Conservation (phyloP, 1,140 invertebrate genomes). For the Zophobas atratus region DNA sequence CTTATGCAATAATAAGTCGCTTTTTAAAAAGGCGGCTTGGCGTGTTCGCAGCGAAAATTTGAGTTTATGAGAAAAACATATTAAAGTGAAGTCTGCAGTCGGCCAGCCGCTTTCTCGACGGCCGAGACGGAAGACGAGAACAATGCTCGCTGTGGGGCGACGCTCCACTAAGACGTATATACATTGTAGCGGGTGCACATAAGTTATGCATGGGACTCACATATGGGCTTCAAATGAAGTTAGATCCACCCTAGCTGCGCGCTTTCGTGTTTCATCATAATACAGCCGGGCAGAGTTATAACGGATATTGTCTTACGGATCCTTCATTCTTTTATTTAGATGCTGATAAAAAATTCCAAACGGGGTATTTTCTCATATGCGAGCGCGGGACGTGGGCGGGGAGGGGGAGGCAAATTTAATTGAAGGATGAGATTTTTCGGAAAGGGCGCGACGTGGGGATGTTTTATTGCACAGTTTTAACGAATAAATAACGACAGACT, state of each 20-base stretch:
- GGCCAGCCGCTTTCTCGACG: constrained; percentile 23
- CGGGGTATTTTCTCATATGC: constrained; percentile 3
- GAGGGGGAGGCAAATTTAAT: constrained; percentile 13
- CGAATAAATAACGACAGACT: no score
- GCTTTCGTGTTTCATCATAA: constrained; percentile 52
- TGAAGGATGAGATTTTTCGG: background rate
- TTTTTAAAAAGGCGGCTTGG: constrained; percentile 42
- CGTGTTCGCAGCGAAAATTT: constrained; percentile 47
- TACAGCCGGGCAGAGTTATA: constrained; percentile 46
- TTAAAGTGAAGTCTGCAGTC: constrained; percentile 48
- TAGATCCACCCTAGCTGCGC: constrained; percentile 47
- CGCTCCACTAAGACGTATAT: constrained; percentile 29
- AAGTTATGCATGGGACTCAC: constrained; percentile 58
- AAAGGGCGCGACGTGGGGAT: no score
- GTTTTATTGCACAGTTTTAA: no score
- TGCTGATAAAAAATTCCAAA: constrained; percentile 41
- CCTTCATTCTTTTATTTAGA: constrained; percentile 42
- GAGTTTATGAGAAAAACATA: constrained; percentile 50
- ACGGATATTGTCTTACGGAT: constrained; percentile 51
- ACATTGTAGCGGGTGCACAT: constrained; percentile 49
- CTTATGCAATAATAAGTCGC: constrained; percentile 43
- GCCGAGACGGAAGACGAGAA: constrained; percentile 4
- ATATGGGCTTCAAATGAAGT: constrained; percentile 58
- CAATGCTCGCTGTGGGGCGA: constrained; percentile 11
- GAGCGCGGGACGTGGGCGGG: background rate